Base-by-base conservation (phyloP, 1,140 invertebrate species). In the Zaprionus davidi region DNA sequence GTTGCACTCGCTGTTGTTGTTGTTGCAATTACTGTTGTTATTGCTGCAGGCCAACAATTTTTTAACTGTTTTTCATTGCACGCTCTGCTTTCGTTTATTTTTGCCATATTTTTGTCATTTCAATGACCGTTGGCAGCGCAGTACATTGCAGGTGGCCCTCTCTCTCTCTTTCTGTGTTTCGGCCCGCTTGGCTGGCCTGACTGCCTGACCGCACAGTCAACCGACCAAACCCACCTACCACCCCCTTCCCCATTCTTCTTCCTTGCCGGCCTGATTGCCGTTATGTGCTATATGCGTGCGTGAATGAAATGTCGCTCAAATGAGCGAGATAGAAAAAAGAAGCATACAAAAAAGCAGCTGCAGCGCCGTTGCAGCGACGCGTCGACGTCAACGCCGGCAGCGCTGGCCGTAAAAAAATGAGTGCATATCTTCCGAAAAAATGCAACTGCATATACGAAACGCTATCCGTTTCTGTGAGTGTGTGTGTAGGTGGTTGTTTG, bases 341-440 rank as follows among this genome's bases (percentile, higher is more conserved):
- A 64, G 69, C 63, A 82, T 79, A 87, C 66, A 79, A 86, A 76
- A 78, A 74, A 72, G 55, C 65, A 78, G 64, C 60, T 49, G 57
- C 34, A 17, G 13, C 13, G 60, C 0, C 24, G 34, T 24, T 72
- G 55, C 67, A 15, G 53, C 68, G 24, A 34, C 49, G 38, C 62
- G 60, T 28, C 62, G 17, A 24, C 75, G 24, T 26, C 63, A 58
- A 63, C 71, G 76, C 41, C 60, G 56, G 13, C 82, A 46, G 64
- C 65, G 59, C 56, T 73, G 59, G 71, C 51, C 78, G 72, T 68
- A 75, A 76, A 82, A 44, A 90, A 90, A 90, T 88, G 84, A 90
- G 84, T 90, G 85, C 84, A 88, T 88, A 90, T 90, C 85, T 90
- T 90, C 85, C 85, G 81, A 90, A 90, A 90, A 90, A 90, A 88